These are phyloP conservation scores for Cossypha dichroa DNA, from an alignment of 2,797 vertebrate genomes.

Conservation along the genomic window DNA sequence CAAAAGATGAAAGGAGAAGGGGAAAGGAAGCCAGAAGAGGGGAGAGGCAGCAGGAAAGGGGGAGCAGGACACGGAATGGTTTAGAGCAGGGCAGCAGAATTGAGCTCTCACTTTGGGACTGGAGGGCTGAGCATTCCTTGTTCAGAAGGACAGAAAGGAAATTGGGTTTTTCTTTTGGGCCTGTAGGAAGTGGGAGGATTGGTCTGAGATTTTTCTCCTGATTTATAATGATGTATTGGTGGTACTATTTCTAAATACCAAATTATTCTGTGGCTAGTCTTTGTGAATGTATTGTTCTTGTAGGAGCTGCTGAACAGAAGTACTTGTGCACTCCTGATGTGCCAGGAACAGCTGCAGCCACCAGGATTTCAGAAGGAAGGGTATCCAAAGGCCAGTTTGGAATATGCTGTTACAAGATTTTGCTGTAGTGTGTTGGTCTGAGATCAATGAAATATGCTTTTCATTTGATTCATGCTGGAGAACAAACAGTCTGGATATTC, in stretches of 20 bases:
- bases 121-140: neutral
- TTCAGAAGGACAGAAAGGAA: neutral
- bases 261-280: accelerated
- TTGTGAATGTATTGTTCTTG: neutral
- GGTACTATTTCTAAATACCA: neutral
- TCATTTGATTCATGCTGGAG: constrained; percentile 32
- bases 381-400: constrained; percentile 6
- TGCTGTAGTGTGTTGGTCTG: neutral
- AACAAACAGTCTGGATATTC: constrained; percentile 4
- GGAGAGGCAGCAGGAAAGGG: neutral
- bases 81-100: neutral
- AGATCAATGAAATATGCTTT: constrained; percentile 35
- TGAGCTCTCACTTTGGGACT: neutral
- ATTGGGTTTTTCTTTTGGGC: neutral
- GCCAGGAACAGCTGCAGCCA: neutral
- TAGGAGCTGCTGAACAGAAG: neutral
- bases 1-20: constrained; percentile 26
- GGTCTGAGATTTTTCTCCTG: neutral
- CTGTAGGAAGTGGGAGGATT: neutral
- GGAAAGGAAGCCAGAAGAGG: constrained; percentile 12
- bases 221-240: neutral
- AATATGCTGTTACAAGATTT: neutral
- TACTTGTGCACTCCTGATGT: neutral
- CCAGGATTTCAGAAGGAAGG: neutral
- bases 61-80: neutral